Conservation (phyloP, 1,140 invertebrate species). For the Drosophila saltans region DNA sequence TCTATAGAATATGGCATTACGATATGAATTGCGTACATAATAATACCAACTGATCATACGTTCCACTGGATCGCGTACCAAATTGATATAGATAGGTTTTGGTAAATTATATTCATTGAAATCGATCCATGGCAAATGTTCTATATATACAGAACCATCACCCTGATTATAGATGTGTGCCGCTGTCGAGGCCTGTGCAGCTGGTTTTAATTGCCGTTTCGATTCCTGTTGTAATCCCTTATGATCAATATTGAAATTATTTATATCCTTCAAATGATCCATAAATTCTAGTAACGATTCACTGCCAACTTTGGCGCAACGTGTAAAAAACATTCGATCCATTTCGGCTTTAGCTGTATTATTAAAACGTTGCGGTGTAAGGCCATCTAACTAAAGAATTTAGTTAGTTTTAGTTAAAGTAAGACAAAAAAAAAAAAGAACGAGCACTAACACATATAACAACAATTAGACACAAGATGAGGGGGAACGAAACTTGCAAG, state of each 20-base stretch:
- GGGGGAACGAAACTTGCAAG: background rate
- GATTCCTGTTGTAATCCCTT: constrained; percentile 35
- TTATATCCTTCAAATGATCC: constrained; percentile 84
- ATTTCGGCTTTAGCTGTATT: constrained; percentile 85
- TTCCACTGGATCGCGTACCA: constrained; percentile 94
- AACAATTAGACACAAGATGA: constrained; percentile 11
- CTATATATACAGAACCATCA: constrained; percentile 87
- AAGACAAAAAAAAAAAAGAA: constrained; percentile 31
- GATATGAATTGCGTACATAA: constrained; percentile 91
- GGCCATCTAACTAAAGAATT: constrained; percentile 45
- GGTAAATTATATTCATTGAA: constrained; percentile 86
- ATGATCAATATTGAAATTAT: constrained; percentile 51
- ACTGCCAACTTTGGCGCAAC: constrained; percentile 94
- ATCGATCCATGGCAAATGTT: constrained; percentile 90
- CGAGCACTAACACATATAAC: constrained; percentile 31
- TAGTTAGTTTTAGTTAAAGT: constrained; percentile 21
- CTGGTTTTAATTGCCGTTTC: constrained; percentile 41
- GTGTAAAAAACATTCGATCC: constrained; percentile 89
- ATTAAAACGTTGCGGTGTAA: constrained; percentile 51
- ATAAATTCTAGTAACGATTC: constrained; percentile 94
- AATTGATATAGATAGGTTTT: constrained; percentile 93
- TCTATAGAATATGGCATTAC: constrained; percentile 92
- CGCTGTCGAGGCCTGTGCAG: constrained; percentile 85
- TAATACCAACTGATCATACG: constrained; percentile 96
- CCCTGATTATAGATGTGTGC: constrained; percentile 84